phyloP scores from a whole-genome alignment of 2,797 vertebrate genomes.

The Aythya fuligula region DNA sequence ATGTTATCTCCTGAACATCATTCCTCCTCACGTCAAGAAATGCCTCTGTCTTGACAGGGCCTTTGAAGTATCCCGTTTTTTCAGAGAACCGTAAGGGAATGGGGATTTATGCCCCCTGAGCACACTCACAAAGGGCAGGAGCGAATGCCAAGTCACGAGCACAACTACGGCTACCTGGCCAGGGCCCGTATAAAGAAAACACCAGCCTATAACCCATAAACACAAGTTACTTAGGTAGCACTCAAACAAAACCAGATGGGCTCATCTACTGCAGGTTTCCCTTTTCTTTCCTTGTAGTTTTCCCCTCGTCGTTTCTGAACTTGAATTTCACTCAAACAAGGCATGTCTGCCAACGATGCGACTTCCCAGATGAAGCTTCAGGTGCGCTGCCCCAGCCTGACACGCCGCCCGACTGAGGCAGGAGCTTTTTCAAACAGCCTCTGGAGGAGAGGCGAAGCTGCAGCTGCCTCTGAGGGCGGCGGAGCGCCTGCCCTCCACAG shows the following conservation, averaged over 20 bases:
- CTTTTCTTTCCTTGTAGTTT: not conserved
- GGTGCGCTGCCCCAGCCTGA: not conserved
- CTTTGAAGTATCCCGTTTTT: not conserved
- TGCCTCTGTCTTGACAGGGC: not conserved
- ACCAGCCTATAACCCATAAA: slow-evolving; percentile 59
- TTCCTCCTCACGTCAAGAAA: not conserved
- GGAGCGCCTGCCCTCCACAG: not conserved
- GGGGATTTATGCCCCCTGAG: not conserved
- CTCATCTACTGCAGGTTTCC: slow-evolving; percentile 10
- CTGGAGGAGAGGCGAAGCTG: not conserved
- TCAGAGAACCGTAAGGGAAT: not conserved
- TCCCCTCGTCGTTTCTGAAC: not conserved
- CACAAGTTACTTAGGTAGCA: slow-evolving; percentile 61
- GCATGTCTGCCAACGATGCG: not conserved
- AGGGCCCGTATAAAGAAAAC: not conserved
- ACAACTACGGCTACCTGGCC: slow-evolving; percentile 33
- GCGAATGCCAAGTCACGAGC: not conserved
- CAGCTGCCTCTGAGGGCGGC: not conserved
- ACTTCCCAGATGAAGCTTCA: not conserved
- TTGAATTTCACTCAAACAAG: not conserved
- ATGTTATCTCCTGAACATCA: accelerated
- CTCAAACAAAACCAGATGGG: slow-evolving; percentile 63
- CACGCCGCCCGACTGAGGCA: not conserved
- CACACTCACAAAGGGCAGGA: not conserved
- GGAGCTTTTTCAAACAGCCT: not conserved